Conservation (phyloP, 2,113 vertebrate species). For the Mionectes macconnelli region DNA sequence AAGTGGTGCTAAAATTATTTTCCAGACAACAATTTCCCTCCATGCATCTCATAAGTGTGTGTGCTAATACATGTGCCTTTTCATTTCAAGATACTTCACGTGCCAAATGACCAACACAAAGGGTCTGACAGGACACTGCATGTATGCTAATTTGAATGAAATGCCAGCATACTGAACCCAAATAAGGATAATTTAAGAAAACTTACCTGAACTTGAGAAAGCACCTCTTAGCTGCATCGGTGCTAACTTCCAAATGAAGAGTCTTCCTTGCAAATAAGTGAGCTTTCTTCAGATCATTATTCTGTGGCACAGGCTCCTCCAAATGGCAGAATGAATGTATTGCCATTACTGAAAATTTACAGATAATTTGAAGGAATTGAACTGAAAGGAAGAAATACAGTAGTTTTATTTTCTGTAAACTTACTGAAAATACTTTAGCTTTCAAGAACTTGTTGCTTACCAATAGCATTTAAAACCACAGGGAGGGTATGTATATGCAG, state of each 20-base stretch:
- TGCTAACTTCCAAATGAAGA: slow-evolving; percentile 40
- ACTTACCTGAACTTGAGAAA: slow-evolving; percentile 10
- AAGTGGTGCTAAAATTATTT: not conserved
- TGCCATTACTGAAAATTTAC: slow-evolving; percentile 54
- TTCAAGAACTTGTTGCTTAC: not conserved
- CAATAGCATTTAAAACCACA: not conserved
- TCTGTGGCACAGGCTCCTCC: slow-evolving; percentile 72
- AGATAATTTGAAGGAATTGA: not conserved
- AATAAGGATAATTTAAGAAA: not conserved
- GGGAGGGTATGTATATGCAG: not conserved
- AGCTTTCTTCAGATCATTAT: slow-evolving; percentile 41
- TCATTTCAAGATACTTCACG: not conserved
- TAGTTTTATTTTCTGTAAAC: not conserved
- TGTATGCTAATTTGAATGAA: not conserved
- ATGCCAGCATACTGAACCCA: not conserved
- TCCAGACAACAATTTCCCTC: not conserved
- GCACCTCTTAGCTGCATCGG: not conserved
- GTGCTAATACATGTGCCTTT: not conserved
- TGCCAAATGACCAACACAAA: not conserved
- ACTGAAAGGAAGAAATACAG: slow-evolving; percentile 17
- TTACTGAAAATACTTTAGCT: not conserved
- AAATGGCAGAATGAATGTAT: slow-evolving; percentile 67
- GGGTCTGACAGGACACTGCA: not conserved
- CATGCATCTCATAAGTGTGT: fast-evolving
- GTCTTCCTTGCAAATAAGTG: slow-evolving; percentile 5